Evolutionary conservation across 2,888 invertebrate genomes (phyloP).

Genomic region (Drosophila anceps): DNA sequence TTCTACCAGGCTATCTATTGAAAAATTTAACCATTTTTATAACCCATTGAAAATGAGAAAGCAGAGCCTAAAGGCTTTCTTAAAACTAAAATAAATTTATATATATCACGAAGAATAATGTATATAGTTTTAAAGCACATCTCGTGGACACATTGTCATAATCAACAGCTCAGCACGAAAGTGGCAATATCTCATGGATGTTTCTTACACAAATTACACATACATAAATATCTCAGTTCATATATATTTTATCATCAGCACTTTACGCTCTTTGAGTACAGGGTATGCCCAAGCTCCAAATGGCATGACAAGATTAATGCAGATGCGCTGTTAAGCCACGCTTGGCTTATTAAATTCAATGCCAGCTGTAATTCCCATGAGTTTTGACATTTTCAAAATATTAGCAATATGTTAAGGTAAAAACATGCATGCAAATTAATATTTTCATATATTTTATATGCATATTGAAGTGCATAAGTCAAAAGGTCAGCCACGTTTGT

Average conservation of each 20-base stretch:
- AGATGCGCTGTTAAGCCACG: neutral
- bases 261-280: neutral
- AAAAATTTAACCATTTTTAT: too few relatives aligned
- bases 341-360: neutral
- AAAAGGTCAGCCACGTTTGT: neutral
- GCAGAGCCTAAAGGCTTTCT: too few relatives aligned
- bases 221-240: neutral
- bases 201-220: neutral
- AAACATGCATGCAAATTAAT: neutral
- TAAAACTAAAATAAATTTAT: too few relatives aligned
- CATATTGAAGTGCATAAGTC: neutral
- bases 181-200: neutral
- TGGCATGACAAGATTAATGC: conserved; percentile 2
- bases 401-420: neutral
- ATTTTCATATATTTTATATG: neutral
- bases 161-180: too few relatives aligned
- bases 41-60: too few relatives aligned
- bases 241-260: neutral
- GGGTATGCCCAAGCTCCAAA: conserved; percentile 4
- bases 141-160: too few relatives aligned
- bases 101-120: too few relatives aligned
- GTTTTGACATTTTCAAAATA: conserved; percentile 1
- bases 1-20: too few relatives aligned
- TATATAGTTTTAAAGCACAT: too few relatives aligned
- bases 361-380: neutral